Evolutionary conservation across 1,140 invertebrate species (phyloP), one percentile per base, ranked within the genome.

Genomic region (Bombus vancouverensis): DNA sequence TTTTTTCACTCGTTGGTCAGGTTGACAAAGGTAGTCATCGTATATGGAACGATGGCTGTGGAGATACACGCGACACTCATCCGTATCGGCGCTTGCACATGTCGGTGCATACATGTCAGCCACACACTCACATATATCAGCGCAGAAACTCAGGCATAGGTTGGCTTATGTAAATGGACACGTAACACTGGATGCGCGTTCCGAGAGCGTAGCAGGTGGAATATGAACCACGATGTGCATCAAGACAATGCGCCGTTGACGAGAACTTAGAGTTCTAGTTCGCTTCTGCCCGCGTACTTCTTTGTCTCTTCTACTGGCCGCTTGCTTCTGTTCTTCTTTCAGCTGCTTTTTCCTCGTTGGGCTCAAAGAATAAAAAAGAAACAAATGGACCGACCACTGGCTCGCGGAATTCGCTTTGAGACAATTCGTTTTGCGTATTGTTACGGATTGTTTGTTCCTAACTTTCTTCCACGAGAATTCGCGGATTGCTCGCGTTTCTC

Each of bases 121-220:
- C 34, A 34, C 13, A 57, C 28, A n/a, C 28, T 6, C 59, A 28
- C 28, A 15, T 28, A 4, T 28, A 59, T 34, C n/a, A 28, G n/a
- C 18, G 8, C 15, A 53, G n/a, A 25, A 25, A 22, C 32, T 32
- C 25, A 22, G 22, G 32, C 32, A 76, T 68, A 65, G 68, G 42
- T 47, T 62, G 83, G 74, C 86, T 91, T 92, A 91, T 85, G 89
- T 91, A 92, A 91, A 84, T 91, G 83, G 77, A 80, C 83, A 87
- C 83, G 87, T 91, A 92, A 89, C 85, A 70, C 82, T 90, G 87
- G 88, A 87, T 91, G 76, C 90, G 83, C 65, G 83, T 85, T 87
- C 66, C 75, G 72, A 65, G 86, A 88, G 83, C 5, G 22, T 53
- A 53, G 47, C 87, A 88, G 83, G 86, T 92, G 85, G 88, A 88